phyloP scores from a whole-genome alignment of 2,113 vertebrate genomes.

The Bambusicola thoracicus region DNA sequence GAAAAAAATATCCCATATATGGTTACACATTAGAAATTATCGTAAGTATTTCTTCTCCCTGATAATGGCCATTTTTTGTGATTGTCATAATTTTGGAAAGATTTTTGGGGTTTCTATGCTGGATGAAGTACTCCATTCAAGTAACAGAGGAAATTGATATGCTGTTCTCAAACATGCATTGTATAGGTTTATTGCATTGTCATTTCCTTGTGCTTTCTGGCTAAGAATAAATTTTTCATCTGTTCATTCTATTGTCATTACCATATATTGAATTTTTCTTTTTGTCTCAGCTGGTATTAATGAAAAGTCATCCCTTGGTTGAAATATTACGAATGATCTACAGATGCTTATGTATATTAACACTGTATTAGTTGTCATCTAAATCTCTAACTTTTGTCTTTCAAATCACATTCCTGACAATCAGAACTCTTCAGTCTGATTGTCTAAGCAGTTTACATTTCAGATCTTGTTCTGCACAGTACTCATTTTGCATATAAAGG shows the following conservation, averaged over 20 bases:
- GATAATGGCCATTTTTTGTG: not conserved
- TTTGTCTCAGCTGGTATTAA: conserved; percentile 51
- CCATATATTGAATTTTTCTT: conserved; percentile 57
- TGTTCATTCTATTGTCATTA: conserved; percentile 33
- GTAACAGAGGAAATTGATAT: not conserved
- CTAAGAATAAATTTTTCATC: conserved; percentile 57
- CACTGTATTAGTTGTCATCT: conserved; percentile 26
- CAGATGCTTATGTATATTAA: conserved; percentile 49
- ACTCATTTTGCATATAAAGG: not conserved
- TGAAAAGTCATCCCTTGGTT: conserved; percentile 44
- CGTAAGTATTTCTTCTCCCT: not conserved
- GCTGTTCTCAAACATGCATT: conserved; percentile 15
- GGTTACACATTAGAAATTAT: not conserved
- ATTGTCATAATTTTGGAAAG: not conserved
- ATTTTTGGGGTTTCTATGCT: not conserved
- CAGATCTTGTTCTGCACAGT: not conserved
- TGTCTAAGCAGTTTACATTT: conserved; percentile 57
- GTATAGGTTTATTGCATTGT: conserved; percentile 50
- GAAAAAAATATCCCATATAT: not conserved
- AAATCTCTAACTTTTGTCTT: conserved; percentile 64
- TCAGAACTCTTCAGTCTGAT: conserved; percentile 30
- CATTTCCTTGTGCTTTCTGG: conserved; percentile 48
- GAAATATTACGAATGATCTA: conserved; percentile 54
- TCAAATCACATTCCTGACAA: conserved; percentile 58
- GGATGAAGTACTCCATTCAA: not conserved